phyloP scores from a whole-genome alignment of 2,888 invertebrate genomes.

The Pyrgus malvae region DNA sequence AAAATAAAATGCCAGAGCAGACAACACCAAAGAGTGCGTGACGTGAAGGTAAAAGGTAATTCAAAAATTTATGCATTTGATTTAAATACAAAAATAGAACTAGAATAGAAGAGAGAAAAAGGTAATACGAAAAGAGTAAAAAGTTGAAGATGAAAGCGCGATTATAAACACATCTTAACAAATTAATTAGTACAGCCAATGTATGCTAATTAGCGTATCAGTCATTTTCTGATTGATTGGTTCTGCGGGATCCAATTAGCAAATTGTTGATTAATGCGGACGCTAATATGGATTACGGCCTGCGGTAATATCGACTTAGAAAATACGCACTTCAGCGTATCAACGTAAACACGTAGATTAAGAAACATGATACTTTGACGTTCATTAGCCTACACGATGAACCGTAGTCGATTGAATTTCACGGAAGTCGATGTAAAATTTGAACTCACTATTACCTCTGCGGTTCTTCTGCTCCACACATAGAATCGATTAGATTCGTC shows the following conservation, averaged over 20 bases:
- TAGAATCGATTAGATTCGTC: no score
- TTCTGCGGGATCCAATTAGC: constrained; percentile 19
- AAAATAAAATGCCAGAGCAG: no score
- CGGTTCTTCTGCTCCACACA: no score
- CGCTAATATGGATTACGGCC: constrained; percentile 12
- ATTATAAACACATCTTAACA: not conserved
- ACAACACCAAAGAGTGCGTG: no score
- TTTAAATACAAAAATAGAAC: no score
- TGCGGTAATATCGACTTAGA: constrained; percentile 2
- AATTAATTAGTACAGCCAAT: constrained; percentile 1
- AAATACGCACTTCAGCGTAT: constrained; percentile 1
- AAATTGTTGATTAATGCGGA: not conserved
- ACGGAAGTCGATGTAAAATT: not conserved
- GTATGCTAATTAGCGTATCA: constrained; percentile 2
- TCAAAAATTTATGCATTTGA: no score
- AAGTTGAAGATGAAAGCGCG: no score
- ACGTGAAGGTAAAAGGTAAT: no score
- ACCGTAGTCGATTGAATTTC: not conserved
- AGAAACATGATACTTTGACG: constrained; percentile 2
- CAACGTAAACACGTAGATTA: constrained; percentile 13
- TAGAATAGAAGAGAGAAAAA: no score
- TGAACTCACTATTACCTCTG: not conserved
- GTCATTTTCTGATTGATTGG: constrained; percentile 18
- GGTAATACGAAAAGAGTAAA: no score
- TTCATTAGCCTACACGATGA: not conserved